These are phyloP conservation scores for Rissa tridactyla DNA, from an alignment of 2,113 vertebrate species.

Conservation along the genomic window DNA sequence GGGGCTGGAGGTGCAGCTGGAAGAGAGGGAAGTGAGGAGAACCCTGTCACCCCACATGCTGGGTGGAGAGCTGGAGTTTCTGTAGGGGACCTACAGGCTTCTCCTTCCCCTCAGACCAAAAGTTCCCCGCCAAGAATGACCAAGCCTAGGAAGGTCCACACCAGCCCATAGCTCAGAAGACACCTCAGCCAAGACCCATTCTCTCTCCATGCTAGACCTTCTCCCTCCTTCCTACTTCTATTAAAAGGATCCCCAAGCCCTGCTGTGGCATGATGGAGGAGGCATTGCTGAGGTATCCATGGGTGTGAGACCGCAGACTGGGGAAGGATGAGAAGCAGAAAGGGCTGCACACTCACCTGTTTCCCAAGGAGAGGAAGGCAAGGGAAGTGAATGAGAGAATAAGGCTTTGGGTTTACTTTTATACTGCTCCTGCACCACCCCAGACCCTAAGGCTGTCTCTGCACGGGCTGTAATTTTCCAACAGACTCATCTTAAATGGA, in stretches of 20 bases:
- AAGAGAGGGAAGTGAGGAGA: not conserved
- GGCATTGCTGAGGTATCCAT: not conserved
- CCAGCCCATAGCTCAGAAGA: not conserved
- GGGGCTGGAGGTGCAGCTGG: not conserved
- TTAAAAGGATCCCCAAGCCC: not conserved
- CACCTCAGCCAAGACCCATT: not conserved
- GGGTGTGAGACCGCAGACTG: not conserved
- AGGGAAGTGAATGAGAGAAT: not conserved
- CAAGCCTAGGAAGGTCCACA: not conserved
- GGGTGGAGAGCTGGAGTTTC: not conserved
- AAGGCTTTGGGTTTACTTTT: not conserved
- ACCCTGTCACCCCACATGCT: not conserved
- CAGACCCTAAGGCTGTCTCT: not conserved
- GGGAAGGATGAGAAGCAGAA: not conserved
- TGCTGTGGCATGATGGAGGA: not conserved
- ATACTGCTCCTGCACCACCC: not conserved
- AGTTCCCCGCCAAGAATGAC: accelerated
- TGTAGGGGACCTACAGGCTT: not conserved
- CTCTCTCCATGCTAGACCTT: not conserved
- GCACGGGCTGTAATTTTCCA: not conserved
- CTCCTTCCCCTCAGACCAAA: not conserved
- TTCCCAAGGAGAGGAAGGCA: not conserved
- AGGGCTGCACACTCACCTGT: not conserved
- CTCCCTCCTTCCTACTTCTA: not conserved
- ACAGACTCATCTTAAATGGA: not conserved